A percentile compares a stretch with the other conserved stretches of the same genome.
Conservation (phyloP, 2,888 invertebrate genomes). For the Nemurella pictetii region DNA sequence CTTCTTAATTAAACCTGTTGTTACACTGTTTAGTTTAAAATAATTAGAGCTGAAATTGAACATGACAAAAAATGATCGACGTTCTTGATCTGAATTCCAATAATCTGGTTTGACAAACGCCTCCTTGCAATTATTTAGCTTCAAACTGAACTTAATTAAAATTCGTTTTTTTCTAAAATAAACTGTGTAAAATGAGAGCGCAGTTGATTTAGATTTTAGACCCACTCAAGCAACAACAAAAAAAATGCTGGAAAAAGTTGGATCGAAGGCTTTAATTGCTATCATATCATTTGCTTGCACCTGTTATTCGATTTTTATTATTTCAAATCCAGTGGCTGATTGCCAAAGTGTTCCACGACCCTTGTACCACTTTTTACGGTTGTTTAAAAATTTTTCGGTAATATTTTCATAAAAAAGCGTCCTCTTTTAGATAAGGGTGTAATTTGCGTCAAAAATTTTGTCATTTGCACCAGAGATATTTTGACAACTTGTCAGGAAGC, state of each 20-base stretch:
- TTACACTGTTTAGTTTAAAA: no score
- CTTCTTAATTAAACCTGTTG: not conserved
- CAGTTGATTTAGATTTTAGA: not conserved
- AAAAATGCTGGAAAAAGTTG: no score
- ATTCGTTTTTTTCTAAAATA: not conserved
- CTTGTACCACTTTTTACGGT: not conserved
- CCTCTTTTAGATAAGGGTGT: no score
- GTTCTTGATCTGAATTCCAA: not conserved
- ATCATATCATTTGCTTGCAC: no score
- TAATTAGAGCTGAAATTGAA: not conserved
- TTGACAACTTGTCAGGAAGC: no score
- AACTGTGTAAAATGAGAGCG: not conserved
- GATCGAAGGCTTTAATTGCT: no score
- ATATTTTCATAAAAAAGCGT: no score
- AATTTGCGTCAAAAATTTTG: no score
- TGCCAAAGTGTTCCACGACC: no score
- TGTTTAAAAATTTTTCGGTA: not conserved
- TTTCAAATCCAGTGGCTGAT: no score
- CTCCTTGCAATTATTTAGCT: not conserved
- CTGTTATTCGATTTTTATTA: no score
- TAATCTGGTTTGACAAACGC: not conserved
- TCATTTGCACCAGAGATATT: no score
- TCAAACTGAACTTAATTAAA: not conserved
- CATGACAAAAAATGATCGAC: not conserved
- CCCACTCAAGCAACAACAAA: not conserved